Conservation (phyloP, 2,797 vertebrate genomes). For the Anisognathus igniventris region DNA sequence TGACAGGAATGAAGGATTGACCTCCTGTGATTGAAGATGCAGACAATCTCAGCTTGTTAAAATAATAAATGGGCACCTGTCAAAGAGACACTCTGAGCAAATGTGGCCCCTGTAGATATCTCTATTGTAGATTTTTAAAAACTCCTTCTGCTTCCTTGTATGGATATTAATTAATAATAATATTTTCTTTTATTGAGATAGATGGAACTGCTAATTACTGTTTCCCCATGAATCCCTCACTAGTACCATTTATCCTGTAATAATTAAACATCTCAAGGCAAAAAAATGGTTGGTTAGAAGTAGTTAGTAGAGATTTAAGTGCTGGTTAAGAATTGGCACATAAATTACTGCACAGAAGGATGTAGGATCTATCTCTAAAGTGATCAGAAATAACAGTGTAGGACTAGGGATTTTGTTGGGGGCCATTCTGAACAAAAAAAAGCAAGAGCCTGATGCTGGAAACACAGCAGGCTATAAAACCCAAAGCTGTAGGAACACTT, state of each 20-base stretch:
- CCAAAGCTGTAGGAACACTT: not conserved
- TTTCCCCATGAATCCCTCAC: slow-evolving; percentile 65
- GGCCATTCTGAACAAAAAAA: not conserved
- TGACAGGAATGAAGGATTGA: slow-evolving; percentile 64
- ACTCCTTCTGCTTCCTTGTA: slow-evolving; percentile 52
- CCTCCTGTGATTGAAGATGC: slow-evolving; percentile 46
- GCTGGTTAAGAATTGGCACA: slow-evolving; percentile 11
- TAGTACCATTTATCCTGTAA: slow-evolving; percentile 63
- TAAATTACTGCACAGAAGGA: not conserved
- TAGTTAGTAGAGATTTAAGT: slow-evolving; percentile 30
- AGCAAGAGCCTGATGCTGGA: not conserved
- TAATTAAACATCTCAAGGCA: slow-evolving; percentile 68
- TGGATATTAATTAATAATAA: slow-evolving; percentile 76
- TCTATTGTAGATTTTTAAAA: slow-evolving; percentile 64
- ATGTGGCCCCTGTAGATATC: slow-evolving; percentile 67
- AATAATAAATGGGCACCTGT: slow-evolving; percentile 68
- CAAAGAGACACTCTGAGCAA: slow-evolving; percentile 63
- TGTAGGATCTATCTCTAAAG: not conserved
- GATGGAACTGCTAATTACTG: slow-evolving; percentile 71
- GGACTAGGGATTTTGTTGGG: not conserved
- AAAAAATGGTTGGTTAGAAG: slow-evolving; percentile 53
- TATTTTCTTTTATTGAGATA: slow-evolving; percentile 73
- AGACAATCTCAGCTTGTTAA: slow-evolving; percentile 65
- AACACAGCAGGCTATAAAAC: not conserved
- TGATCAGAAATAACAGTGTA: not conserved